These are phyloP conservation scores for Hiodon tergisus DNA, from an alignment of 2,113 vertebrate genomes.

Conservation along the genomic window DNA sequence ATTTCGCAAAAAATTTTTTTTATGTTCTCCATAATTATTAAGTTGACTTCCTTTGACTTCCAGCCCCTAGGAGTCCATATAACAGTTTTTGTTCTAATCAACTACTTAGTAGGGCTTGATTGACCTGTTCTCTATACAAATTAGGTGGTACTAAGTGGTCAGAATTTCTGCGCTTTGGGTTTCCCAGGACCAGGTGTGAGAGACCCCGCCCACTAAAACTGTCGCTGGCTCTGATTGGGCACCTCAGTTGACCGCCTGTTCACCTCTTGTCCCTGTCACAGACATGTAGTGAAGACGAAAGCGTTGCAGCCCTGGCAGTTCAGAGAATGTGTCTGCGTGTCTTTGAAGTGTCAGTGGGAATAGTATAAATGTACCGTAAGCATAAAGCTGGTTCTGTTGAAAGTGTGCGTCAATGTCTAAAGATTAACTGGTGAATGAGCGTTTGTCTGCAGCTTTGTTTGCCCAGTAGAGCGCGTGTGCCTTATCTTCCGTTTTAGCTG, in stretches of 20 bases:
- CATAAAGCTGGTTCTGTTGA: neutral
- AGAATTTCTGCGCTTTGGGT: too few species aligned
- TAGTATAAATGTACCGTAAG: neutral
- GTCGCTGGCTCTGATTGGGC: too few species aligned
- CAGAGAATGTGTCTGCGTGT: neutral
- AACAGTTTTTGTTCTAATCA: too few species aligned
- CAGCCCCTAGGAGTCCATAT: too few species aligned
- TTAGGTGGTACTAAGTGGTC: too few species aligned
- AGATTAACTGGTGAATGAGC: constrained; percentile 23
- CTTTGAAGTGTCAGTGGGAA: neutral
- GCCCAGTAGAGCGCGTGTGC: constrained; percentile 16
- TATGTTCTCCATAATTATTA: too few species aligned
- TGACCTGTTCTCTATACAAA: too few species aligned
- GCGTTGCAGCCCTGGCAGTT: neutral
- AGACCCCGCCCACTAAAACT: too few species aligned
- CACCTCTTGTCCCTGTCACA: neutral
- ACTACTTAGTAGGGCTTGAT: too few species aligned
- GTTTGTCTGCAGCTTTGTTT: constrained; percentile 30
- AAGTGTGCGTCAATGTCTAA: constrained; percentile 17
- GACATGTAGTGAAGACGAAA: neutral
- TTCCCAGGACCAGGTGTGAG: too few species aligned
- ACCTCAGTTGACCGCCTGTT: neutral
- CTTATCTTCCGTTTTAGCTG: constrained; percentile 10
- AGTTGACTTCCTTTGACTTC: too few species aligned
- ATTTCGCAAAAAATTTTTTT: too few species aligned